Base-by-base conservation (phyloP, 2,888 invertebrate species). In the Lasius platythorax region DNA sequence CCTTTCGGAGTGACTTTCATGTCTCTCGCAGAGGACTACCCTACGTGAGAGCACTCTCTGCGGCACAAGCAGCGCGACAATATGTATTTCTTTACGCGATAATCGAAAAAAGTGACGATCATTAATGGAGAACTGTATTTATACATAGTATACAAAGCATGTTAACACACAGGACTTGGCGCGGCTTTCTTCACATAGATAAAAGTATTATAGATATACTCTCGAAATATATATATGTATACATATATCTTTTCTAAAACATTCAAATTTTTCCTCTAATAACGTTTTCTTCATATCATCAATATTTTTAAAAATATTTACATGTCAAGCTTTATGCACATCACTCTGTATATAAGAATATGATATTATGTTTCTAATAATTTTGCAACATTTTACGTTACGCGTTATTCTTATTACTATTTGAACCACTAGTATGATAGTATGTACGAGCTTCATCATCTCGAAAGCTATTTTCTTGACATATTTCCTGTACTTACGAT, bases 1-100 rank as follows among this genome's bases (percentile, higher is more conserved):
- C 33, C 46, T 63, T 58, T 79, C 40, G 23, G 58, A 56, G 68
- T 43, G 56, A n/a, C 73, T 56, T 56, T 78, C 58, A 72, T n/a
- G 11, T 28, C 50, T 4, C 67, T 67, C 18, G 50, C 68, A 12
- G n/a, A 76, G 23, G 12, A 67, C 15, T 28, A 6, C 30, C n/a
- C 15, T n/a, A 23, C 5, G n/a, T 46, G 37, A 53, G 43, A 76
- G 28, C n/a, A 15, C 12, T 68, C 53, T n/a, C 2, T n/a, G 18
- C 18, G 5, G 28, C 0, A 30, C 46, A 30, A 46, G 46, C 15
- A 18, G 0, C n/a, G n/a, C 8, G 6, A 2, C 8, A 18, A 5
- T 46, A 53, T 50, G 33, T n/a, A 37, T 40, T 40, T 76, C 8
- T 53, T 43, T 15, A 15, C 15, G 4, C 12, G 70, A 28, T 46